Evolutionary conservation across 1,140 invertebrate genomes (phyloP).

Genomic region (Dendrolimus punctatus): DNA sequence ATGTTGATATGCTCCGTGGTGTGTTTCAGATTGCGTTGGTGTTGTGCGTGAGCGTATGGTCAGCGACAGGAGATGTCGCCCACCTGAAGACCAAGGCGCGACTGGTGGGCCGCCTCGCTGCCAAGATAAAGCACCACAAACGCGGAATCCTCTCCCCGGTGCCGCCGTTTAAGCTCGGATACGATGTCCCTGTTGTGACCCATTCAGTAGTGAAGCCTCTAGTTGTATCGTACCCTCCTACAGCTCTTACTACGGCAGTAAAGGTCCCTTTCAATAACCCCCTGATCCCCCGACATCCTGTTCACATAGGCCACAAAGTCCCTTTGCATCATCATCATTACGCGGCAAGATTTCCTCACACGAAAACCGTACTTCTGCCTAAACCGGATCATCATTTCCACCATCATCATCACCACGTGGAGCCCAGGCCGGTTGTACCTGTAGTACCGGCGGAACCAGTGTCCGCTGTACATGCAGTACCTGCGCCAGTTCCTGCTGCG

Average conservation of each 20-base stretch:
- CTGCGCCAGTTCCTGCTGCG: conserved; percentile 23
- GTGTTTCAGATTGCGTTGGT: conserved; percentile 56
- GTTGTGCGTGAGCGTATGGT: conserved; percentile 35
- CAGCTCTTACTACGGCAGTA: conserved; percentile 53
- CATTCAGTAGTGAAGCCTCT: conserved; percentile 65
- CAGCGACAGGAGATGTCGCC: conserved; percentile 35
- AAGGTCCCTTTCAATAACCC: conserved; percentile 58
- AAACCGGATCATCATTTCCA: conserved; percentile 53
- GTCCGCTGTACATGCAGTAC: conserved; percentile 4
- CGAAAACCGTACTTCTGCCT: conserved; percentile 37
- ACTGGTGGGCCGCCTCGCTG: conserved; percentile 30
- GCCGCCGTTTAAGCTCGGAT: conserved; percentile 61
- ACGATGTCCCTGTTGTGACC: conserved; percentile 59
- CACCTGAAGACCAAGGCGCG: conserved; percentile 45
- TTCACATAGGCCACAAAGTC: conserved; percentile 39
- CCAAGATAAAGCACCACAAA: conserved; percentile 50
- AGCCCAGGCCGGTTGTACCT: conserved; percentile 39
- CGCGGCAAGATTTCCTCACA: conserved; percentile 48
- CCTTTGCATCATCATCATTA: conserved; percentile 51
- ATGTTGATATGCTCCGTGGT: conserved; percentile 22
- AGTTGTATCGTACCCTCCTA: conserved; percentile 61
- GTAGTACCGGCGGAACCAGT: conserved; percentile 22
- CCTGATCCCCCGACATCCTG: conserved; percentile 33
- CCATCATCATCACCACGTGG: conserved; percentile 59
- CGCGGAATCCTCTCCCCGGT: conserved; percentile 51